Evolutionary conservation across 2,797 vertebrate genomes (phyloP), one percentile per base, ranked within the genome.

Genomic region (Thaleichthys pacificus): DNA sequence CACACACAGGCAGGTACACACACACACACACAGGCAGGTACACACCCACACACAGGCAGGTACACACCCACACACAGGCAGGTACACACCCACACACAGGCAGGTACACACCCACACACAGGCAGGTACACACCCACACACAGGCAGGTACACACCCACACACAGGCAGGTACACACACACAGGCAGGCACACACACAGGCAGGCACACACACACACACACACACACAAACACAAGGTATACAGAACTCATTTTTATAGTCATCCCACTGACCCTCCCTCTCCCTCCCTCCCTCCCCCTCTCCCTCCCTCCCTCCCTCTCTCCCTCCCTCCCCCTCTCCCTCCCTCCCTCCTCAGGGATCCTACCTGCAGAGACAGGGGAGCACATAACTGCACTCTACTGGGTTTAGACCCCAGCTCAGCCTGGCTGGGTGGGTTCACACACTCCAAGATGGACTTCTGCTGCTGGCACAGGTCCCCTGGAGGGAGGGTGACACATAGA

Each of bases 311-410:
- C 17, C 49, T 19, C 15, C 6, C 49, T 19, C 49, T 17, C 15
- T 4, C 15, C 4, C 15, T 54, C 49, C 7, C 49, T 54, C 49
- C 17, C 49, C 3, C 49, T 19, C 49, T 19, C 5, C 14, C 5
- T 49, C 15, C 4, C 17, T 5, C 22, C 21, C 24, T 24, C 58
- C 6, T 2, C 6, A 49, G 38, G 47, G 26, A 61, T 32, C 9
- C 22, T 89, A 91, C 91, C 89, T 91, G 90, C 74, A 91, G 69
- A 57, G 69, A 89, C 9, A 47, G 42, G 73, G 84, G 83, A 80
- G 93, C 83, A 72, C 93, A 95, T 67, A 84, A 68, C 0, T 82
- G 86, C 24, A 91, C 75, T 73, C 79, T 90, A 72, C 88, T 91
- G 68, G 89, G 5, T 71, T 84, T 87, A 3, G 87, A 61, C 60